Base-by-base conservation (phyloP, 2,797 vertebrate genomes). In the Aselliscus stoliczkanus region DNA sequence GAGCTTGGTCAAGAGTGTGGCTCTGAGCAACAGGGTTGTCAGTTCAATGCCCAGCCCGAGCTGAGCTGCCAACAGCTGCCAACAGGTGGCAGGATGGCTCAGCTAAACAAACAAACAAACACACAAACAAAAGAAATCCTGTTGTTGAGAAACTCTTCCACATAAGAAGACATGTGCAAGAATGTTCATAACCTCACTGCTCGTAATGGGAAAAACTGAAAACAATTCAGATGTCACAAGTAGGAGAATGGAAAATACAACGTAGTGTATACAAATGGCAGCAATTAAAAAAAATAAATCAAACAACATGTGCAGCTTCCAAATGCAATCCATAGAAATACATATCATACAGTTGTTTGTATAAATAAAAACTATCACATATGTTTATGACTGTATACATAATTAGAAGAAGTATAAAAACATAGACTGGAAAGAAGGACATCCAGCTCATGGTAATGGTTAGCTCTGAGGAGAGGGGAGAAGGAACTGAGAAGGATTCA, bases 371-470 rank as follows among this genome's bases (percentile, higher is more conserved):
- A 88, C 84, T 56, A 52, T 50, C 52, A 34, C 34, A 31, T 67
- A 85, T 92, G 27, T 60, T 93, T 86, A 83, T 65, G 52, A 81
- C 80, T 93, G 14, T 10, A 82, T 69, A 73, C 25, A 58, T 79
- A 93, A 73, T 87, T 86, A 94, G 39, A 10, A 81, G 10, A 96
- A 77, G 64, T 75, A 92, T 37, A 82, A 93, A 93, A 93, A 85
- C 20, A 67, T 29, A 25, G 18, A 70, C 52, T 85, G 5, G 52
- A 93, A 94, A 93, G 58, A 70, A 88, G 94, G 69, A 87, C 47
- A 94, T 39, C 27, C 54, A 93, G 94, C 89, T 82, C 72, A 54
- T 47, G 27, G 88, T 17, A 69, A 52, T 34, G 34, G 42, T 83
- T 93, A 95, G 39, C 37, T 91, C 42, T 83, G 69, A 93, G 72